These are phyloP conservation scores for Choristoneura rosaceana DNA, from an alignment of 2,888 invertebrate genomes.

Conservation along the genomic window DNA sequence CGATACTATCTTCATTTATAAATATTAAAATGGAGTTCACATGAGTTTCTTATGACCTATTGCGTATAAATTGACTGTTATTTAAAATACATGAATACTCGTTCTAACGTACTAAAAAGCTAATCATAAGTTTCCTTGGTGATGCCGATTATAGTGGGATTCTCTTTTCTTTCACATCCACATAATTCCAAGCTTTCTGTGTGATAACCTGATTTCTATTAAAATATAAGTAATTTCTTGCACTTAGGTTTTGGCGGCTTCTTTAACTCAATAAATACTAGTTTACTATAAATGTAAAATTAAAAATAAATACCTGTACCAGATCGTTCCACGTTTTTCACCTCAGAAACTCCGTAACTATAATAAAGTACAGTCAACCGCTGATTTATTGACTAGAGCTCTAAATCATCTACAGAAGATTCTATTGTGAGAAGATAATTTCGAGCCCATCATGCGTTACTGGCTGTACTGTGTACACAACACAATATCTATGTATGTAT, in stretches of 20 bases:
- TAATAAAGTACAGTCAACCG: background rate
- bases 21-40: background rate
- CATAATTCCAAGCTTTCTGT: background rate
- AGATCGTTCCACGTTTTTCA: background rate
- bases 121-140: background rate
- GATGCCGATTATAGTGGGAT: background rate
- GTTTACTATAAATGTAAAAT: background rate
- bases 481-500: background rate
- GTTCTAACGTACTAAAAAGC: background rate
- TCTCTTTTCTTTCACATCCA: background rate
- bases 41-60: background rate
- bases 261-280: background rate
- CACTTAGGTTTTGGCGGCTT: background rate
- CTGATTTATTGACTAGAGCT: background rate
- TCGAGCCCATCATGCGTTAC: background rate
- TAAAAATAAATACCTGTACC: conserved; percentile 2
- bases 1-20: background rate
- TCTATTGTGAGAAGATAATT: background rate
- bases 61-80: conserved; percentile 5
- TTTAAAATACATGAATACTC: conserved; percentile 1
- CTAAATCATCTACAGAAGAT: background rate
- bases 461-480: background rate
- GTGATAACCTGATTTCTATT: too few species aligned
- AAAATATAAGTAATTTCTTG: too few species aligned
- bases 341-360: background rate